A percentile compares a stretch with the other conserved stretches of the same genome.
Evolutionary conservation across 2,113 vertebrate species (phyloP).

Genomic region (Pterocles burchelli): DNA sequence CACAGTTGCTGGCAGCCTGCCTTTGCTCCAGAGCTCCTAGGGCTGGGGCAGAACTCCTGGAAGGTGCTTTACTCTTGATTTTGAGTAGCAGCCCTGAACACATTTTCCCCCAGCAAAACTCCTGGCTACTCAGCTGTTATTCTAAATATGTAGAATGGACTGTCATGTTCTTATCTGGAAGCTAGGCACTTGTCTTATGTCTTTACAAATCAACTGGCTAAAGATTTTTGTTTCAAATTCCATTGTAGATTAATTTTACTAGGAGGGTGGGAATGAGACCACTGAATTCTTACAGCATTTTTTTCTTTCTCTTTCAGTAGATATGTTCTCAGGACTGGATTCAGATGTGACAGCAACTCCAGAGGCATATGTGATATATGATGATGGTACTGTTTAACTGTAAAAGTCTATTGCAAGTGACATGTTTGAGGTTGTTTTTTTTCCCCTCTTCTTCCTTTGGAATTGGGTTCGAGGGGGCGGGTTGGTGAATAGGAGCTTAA

Average conservation of each 20-base stretch:
- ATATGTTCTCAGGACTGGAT: constrained; percentile 85
- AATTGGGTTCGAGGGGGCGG: not conserved
- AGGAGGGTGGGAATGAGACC: not conserved
- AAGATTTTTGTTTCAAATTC: not conserved
- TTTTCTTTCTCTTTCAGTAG: constrained; percentile 74
- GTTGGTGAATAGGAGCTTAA: not conserved
- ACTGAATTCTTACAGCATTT: not conserved
- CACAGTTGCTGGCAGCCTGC: not conserved
- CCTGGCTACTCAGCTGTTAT: not conserved
- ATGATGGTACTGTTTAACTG: constrained; percentile 81
- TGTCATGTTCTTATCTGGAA: not conserved
- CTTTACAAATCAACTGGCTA: not conserved
- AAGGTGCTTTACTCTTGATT: not conserved
- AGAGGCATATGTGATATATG: constrained; percentile 75
- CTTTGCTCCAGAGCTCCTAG: not conserved
- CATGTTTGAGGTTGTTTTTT: not conserved
- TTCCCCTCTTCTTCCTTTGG: not conserved
- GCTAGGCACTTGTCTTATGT: not conserved
- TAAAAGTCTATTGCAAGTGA: not conserved
- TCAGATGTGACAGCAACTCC: constrained; percentile 75
- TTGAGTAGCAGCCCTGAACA: not conserved
- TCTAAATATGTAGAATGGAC: rapidly evolving
- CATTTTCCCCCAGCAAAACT: not conserved
- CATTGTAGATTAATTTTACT: not conserved
- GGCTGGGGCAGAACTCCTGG: not conserved